phyloP scores from a whole-genome alignment of 1,140 invertebrate species.

The Metopolophium dirhodum region DNA sequence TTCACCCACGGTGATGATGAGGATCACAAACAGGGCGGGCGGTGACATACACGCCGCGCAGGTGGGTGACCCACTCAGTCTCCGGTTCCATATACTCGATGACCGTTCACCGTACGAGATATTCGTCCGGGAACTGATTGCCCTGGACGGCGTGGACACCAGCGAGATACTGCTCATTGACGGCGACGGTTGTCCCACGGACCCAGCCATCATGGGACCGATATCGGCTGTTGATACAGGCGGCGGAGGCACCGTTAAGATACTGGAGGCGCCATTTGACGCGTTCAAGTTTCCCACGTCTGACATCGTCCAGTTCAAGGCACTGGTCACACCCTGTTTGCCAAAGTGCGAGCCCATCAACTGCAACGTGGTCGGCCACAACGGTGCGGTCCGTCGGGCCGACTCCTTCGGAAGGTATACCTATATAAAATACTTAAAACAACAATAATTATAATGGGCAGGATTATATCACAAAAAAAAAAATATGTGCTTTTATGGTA shows the following conservation, averaged over 20 bases:
- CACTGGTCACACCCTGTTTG: constrained; percentile 67
- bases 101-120: constrained; percentile 67
- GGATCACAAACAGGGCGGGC: constrained; percentile 65
- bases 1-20: constrained; percentile 67
- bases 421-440: not conserved
- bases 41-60: constrained; percentile 64
- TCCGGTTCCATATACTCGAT: constrained; percentile 66
- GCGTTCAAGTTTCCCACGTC: constrained; percentile 69
- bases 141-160: constrained; percentile 66
- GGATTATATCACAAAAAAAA: not conserved
- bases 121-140: constrained; percentile 67
- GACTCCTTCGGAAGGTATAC: constrained; percentile 64
- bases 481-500: not conserved
- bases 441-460: not conserved
- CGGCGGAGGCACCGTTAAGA: constrained; percentile 61
- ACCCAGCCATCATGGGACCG: constrained; percentile 66
- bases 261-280: constrained; percentile 66
- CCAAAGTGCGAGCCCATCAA: constrained; percentile 66
- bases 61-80: constrained; percentile 66
- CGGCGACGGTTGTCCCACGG: constrained; percentile 66
- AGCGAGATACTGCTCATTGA: constrained; percentile 67
- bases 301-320: constrained; percentile 68
- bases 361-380: constrained; percentile 64
- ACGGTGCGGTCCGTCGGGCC: constrained; percentile 62
- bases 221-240: constrained; percentile 61